phyloP scores from a whole-genome alignment of 2,888 invertebrate species.

The Branchipolynoe longqiensis region DNA sequence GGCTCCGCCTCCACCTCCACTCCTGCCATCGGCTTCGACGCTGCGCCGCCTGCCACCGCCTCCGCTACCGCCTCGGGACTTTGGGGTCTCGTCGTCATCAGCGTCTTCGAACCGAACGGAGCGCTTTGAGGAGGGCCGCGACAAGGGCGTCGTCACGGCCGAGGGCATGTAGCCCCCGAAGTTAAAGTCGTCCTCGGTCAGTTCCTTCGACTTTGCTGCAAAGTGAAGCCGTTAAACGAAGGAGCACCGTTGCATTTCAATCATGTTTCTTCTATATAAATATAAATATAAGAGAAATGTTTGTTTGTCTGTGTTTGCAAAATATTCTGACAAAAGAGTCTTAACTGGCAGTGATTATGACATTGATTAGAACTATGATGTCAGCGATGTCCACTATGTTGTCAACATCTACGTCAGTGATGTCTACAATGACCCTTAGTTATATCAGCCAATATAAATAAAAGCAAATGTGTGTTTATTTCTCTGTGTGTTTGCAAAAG shows the following conservation, averaged over 20 bases:
- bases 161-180: conserved; percentile 81
- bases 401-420: no score
- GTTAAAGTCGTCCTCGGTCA: conserved; percentile 77
- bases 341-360: no score
- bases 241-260: not conserved
- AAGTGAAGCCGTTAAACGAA: not conserved
- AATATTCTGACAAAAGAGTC: no score
- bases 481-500: no score
- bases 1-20: conserved; percentile 84
- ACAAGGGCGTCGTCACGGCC: conserved; percentile 91
- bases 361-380: no score
- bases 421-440: no score
- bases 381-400: no score
- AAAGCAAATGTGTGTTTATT: no score
- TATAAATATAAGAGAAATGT: no score
- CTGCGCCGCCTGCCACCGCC: conserved; percentile 59
- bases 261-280: not conserved
- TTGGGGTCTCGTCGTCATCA: conserved; percentile 85
- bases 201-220: conserved; percentile 33
- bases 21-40: no score
- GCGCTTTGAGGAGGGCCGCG: conserved; percentile 94
- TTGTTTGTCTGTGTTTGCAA: no score
- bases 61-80: conserved; percentile 84
- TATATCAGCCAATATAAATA: no score
- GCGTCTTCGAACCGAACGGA: conserved; percentile 86